Base-by-base conservation (phyloP, 2,888 invertebrate species). In the Belgica antarctica region DNA sequence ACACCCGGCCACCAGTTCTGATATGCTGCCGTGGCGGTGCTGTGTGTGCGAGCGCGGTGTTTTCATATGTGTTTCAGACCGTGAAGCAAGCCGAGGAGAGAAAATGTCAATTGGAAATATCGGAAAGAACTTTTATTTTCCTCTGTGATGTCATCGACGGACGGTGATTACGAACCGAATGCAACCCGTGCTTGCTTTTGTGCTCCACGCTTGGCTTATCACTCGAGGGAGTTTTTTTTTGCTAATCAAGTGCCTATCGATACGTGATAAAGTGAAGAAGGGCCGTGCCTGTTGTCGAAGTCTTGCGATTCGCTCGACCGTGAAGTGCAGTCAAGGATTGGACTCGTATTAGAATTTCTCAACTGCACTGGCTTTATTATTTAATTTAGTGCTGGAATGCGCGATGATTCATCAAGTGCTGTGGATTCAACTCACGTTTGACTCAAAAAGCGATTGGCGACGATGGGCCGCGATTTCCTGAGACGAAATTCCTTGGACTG, bases 391-490 rank as follows among this genome's bases (percentile, higher is more conserved):
- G n/a, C n/a, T n/a, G 59, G 24, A 7, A 59, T n/a, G 24, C 4
- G 25, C 15, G 27, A 27, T 61, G 52, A 52, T 52, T 52, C 52
- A 52, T 52, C 52, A 17, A 17, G 52, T 22, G 4, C 10, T 41
- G 41, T 19, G 22, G 19, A 47, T 47, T 41, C 10, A 57, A 59
- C 68, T 69, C 59, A 69, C 68, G 41, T 69, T 69, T 19, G 68
- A 24, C 47, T 69, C 68, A 31, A 69, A 69, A 28, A 69, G 57
- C 17, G 68, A 69, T 5, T 57, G 34, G 17, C 68, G 31, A 24
- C 57, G 47, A 17, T 52, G 52, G 22, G 52, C 52, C 2, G 22
- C 22, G 2, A 22, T 22, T 22, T 52, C 52, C 12, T 19, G 17
- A 31, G 27, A 22, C 2, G 68, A 25, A 5, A 25, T 31, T 57